Evolutionary conservation across 1,140 invertebrate species (phyloP), one percentile per base, ranked within the genome.

Genomic region (Tribolium madens): DNA sequence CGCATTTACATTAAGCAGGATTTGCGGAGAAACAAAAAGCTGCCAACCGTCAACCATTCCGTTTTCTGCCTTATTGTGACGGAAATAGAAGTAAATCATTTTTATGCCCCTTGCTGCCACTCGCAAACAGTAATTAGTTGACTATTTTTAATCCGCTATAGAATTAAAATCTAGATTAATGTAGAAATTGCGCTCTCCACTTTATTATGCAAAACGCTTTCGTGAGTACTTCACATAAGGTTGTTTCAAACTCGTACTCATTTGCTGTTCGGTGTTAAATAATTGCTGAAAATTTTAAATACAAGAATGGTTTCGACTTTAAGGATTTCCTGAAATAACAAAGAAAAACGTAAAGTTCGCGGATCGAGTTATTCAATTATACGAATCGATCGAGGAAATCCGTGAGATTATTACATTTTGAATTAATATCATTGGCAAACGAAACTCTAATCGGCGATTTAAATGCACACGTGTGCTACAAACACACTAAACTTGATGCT

Each of bases 401-500:
- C 57, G 21, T n/a, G 18, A 14, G 3, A 13, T 64, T 33, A 42
- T 64, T 64, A 64, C 6, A 64, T 64, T 64, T 33, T 26, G 12
- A 64, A 33, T 64, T 33, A 64, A 64, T 64, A 36, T 26, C 17
- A 6, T 26, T 6, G 53, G 18, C 17, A 60, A 60, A 60, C 18
- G 17, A 60, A 60, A 60, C 7, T 2, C 9, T 60, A 60, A 60
- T 60, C 9, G 9, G 53, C 26, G 26, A 33, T 64, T 64, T 64
- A 33, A 36, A 64, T 64, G 57, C 57, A 33, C 57, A 64, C 57
- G 57, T 64, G 57, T 64, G 57, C 57, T 18, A 64, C 21, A 64
- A 64, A 64, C 57, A 64, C 57, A 64, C 57, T 64, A 64, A 64
- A 64, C 57, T 64, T 64, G 57, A 64, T 64, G 57, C 26, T 64